A percentile compares a stretch with the other conserved stretches of the same genome.
Conservation (phyloP, 1,140 invertebrate genomes). For the Drosophila nikananu region DNA sequence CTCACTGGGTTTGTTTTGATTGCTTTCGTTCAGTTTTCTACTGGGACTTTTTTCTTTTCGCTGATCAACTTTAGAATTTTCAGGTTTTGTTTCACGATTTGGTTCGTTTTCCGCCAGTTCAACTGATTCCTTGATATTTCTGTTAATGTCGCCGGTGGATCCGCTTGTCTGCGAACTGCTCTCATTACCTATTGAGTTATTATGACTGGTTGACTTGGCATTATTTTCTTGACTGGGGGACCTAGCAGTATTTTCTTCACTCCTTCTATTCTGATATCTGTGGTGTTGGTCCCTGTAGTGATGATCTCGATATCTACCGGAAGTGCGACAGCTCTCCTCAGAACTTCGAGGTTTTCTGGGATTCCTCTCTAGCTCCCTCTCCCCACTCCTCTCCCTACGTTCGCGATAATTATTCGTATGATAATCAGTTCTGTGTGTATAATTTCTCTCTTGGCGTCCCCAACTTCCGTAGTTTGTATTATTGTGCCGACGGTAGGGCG, state of each 20-base stretch:
- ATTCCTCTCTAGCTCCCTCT: not conserved
- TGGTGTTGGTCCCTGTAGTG: slow-evolving; percentile 13
- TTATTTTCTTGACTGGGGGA: not conserved
- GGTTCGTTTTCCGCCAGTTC: not conserved
- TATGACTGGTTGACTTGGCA: not conserved
- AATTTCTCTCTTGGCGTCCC: slow-evolving; percentile 33
- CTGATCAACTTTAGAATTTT: slow-evolving; percentile 6
- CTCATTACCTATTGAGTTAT: slow-evolving; percentile 1
- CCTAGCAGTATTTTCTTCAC: not conserved
- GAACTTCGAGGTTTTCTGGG: not conserved
- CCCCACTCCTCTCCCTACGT: slow-evolving; percentile 1
- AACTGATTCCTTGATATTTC: not conserved
- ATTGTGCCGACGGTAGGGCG: slow-evolving; percentile 13
- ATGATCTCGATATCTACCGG: slow-evolving; percentile 11
- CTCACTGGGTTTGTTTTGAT: not conserved
- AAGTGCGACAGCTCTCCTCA: not conserved
- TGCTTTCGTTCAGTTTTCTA: not conserved
- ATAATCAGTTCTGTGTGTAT: slow-evolving; percentile 30
- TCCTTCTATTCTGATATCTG: not conserved
- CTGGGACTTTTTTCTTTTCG: not conserved
- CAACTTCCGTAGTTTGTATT: slow-evolving; percentile 14
- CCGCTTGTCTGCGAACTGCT: not conserved
- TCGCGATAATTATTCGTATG: slow-evolving; percentile 2
- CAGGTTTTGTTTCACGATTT: slow-evolving; percentile 3
- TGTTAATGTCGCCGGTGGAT: not conserved